Evolutionary conservation across 2,888 invertebrate species (phyloP).

Genomic region (Timema cristinae): DNA sequence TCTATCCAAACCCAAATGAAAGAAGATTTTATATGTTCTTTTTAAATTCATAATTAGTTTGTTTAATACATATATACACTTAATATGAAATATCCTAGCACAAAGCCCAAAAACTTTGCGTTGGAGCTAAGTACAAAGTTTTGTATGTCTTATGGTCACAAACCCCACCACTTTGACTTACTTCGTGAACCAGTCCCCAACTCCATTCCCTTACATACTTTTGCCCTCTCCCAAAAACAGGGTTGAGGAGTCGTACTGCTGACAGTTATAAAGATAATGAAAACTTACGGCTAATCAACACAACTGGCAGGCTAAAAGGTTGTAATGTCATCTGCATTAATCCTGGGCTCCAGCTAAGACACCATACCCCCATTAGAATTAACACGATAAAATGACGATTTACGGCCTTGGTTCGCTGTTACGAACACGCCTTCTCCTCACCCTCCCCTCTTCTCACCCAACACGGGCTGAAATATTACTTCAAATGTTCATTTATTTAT

Average conservation of each 20-base stretch:
- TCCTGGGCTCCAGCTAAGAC: conserved; percentile 23
- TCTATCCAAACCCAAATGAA: no score
- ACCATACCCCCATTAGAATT: conserved; percentile 26
- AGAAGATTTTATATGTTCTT: no score
- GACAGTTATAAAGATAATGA: conserved; percentile 27
- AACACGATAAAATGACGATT: conserved; percentile 25
- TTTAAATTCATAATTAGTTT: no score
- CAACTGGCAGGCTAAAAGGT: conserved; percentile 25
- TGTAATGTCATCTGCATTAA: conserved; percentile 27
- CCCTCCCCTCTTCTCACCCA: no score
- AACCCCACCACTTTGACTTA: not conserved
- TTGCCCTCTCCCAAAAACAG: conserved; percentile 11
- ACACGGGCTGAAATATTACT: no score
- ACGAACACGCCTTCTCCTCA: no score
- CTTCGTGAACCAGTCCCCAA: conserved; percentile 11
- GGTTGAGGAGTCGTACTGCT: conserved; percentile 13
- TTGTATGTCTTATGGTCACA: conserved; percentile 20
- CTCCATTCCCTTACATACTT: conserved; percentile 12
- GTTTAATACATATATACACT: no score
- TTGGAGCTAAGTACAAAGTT: conserved; percentile 24
- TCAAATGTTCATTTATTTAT: no score
- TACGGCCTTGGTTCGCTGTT: conserved; percentile 11
- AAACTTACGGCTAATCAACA: conserved; percentile 26
- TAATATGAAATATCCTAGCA: no score
- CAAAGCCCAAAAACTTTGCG: no score